Evolutionary conservation across 2,113 vertebrate genomes (phyloP), one percentile per base, ranked within the genome.

Genomic region (Microtus richardsoni): DNA sequence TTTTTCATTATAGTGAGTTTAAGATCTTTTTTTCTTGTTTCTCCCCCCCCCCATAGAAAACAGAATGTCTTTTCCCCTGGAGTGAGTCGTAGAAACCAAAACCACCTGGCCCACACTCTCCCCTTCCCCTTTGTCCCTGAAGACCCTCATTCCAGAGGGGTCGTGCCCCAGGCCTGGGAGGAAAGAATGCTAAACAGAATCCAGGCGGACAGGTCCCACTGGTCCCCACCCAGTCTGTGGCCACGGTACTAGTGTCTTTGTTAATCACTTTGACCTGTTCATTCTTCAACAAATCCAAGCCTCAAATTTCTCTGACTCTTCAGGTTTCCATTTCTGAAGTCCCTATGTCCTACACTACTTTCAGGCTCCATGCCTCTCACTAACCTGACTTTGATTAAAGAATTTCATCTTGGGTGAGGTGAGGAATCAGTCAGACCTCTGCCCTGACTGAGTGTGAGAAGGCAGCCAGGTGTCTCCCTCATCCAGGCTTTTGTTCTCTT

Each of bases 1-100:
- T 83, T 62, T 66, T 86, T 68, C 84, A 83, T 95, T 96, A 87
- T 83, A 26, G 79, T 73, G 73, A 77, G 89, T 93, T 91, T 91
- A 44, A 96, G 39, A 82, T 82, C n/a, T 89, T 71, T 89, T 44
- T 73, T 95, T 84, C 54, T 60, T 92, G 24, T 94, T 39, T 24
- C 4, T 73, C 19, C 87, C n/a, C 5, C 12, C 9, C 4, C 11
- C 30, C 12, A 21, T 33, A 47, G 52, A 73, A 62, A 70, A 6
- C 26, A 66, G 16, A 80, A 33, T 52, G n/a, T 80, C 16, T 54
- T 62, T 68, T 21, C 52, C 58, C 62, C 39, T 44, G 4, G 12
- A 30, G 60, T 28, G 33, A 19, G 39, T 73, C 17, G 17, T 10
- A 49, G 26, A 62, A 83, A 73, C 24, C 39, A 41, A 26, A 83